These are phyloP conservation scores for Pantherophis alleghaniensis DNA, from an alignment of 2,797 vertebrate species.

Conservation along the genomic window DNA sequence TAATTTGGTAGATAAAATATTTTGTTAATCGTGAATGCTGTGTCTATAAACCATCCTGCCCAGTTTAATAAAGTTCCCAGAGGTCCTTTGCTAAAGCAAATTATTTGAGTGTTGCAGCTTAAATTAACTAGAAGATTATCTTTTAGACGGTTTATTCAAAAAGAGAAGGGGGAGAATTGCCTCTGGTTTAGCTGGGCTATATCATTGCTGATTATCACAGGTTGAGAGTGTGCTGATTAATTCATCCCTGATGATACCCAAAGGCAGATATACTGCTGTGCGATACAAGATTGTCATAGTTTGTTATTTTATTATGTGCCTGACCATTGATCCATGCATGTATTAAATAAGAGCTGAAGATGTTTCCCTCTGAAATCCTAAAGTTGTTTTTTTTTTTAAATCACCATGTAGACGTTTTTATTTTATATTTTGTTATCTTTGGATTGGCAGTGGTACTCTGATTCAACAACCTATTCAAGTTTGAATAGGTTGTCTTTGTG, in stretches of 20 bases:
- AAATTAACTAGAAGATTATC: slow-evolving; percentile 8
- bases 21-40: neutral
- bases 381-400: neutral
- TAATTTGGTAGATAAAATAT: neutral
- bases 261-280: slow-evolving; percentile 20
- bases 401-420: neutral
- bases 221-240: slow-evolving; percentile 20
- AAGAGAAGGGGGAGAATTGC: neutral
- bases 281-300: slow-evolving; percentile 17
- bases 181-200: neutral
- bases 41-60: neutral
- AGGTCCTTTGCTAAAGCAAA: slow-evolving; percentile 11
- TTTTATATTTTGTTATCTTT: neutral
- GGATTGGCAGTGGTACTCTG: neutral
- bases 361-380: neutral
- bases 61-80: neutral
- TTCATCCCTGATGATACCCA: slow-evolving; percentile 24
- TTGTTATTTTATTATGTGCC: slow-evolving; percentile 4
- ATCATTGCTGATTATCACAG: neutral
- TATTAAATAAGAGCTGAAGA: slow-evolving; percentile 13
- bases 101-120: neutral
- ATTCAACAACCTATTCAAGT: neutral
- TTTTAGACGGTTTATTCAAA: slow-evolving; percentile 16
- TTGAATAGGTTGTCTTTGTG: neutral
- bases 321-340: slow-evolving; percentile 1